These are phyloP conservation scores for Brachypalpus laphriformis DNA, from an alignment of 2,888 invertebrate species.

Conservation along the genomic window DNA sequence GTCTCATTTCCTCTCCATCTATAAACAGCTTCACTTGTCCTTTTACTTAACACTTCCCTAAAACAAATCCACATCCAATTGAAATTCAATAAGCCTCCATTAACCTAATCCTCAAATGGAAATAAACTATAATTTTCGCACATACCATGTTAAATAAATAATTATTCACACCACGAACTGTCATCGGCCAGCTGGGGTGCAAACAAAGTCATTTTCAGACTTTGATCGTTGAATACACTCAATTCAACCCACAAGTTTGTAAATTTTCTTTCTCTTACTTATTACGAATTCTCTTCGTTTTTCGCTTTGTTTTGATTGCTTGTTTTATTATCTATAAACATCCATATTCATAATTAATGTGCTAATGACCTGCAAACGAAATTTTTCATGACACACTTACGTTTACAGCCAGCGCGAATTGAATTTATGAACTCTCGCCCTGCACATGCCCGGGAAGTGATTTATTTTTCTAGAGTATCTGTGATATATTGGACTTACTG, in stretches of 20 bases:
- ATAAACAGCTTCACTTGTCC: too few relatives aligned
- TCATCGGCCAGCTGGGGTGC: not conserved
- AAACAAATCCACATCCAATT: not conserved
- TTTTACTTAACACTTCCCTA: too few relatives aligned
- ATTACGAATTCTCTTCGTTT: not conserved
- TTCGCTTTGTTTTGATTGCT: not conserved
- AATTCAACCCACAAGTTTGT: not conserved
- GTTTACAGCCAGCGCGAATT: not conserved
- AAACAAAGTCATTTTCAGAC: not conserved
- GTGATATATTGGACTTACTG: not conserved
- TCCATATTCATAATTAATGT: not conserved
- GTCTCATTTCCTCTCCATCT: not conserved
- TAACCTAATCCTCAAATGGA: not conserved
- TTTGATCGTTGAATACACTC: not conserved
- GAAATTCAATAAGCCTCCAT: not conserved
- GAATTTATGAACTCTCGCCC: not conserved
- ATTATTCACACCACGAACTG: slow-evolving; percentile 9
- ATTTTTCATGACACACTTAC: not conserved
- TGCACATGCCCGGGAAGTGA: too few relatives aligned
- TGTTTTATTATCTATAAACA: not conserved
- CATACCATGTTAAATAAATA: not conserved
- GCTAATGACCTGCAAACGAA: slow-evolving; percentile 14
- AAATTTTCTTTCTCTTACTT: slow-evolving; percentile 7
- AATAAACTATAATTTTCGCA: not conserved
- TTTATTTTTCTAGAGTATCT: not conserved